phyloP scores from a whole-genome alignment of 2,888 invertebrate genomes.

The Catonia carolina region DNA sequence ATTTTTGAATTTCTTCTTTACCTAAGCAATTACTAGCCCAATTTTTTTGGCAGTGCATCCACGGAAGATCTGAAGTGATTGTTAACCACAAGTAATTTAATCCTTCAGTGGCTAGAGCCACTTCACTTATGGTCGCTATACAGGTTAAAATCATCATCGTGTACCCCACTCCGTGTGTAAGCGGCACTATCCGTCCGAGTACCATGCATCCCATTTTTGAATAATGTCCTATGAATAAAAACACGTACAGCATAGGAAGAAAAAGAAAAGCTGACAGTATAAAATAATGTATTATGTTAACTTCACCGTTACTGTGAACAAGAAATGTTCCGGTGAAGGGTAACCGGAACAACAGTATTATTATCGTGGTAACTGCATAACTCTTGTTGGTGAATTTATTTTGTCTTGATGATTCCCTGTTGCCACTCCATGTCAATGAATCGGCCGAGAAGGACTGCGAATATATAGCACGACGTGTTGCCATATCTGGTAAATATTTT shows the following conservation, averaged over 20 bases:
- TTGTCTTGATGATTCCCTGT: too few species aligned
- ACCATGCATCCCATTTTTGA: constrained; percentile 1
- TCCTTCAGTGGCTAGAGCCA: background rate
- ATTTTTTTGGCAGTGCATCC: background rate
- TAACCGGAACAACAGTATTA: too few species aligned
- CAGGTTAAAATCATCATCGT: background rate
- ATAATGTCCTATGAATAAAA: constrained; percentile 1
- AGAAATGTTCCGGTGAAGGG: too few species aligned
- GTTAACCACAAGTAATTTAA: background rate
- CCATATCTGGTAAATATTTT: too few species aligned
- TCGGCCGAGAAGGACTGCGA: too few species aligned
- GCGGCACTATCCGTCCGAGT: background rate
- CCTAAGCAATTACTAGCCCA: background rate
- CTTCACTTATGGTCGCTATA: background rate
- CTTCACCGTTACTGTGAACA: too few species aligned
- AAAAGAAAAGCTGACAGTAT: background rate
- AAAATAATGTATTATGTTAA: too few species aligned
- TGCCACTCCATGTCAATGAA: too few species aligned
- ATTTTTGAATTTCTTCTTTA: background rate
- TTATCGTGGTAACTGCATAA: too few species aligned
- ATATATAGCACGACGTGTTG: too few species aligned
- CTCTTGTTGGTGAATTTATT: too few species aligned
- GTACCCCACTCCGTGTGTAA: background rate
- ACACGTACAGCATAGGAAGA: background rate
- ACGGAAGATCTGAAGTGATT: background rate